Evolutionary conservation across 1,140 invertebrate species (phyloP), one percentile per base, ranked within the genome.

Genomic region (Dolichoris vasculosae): DNA sequence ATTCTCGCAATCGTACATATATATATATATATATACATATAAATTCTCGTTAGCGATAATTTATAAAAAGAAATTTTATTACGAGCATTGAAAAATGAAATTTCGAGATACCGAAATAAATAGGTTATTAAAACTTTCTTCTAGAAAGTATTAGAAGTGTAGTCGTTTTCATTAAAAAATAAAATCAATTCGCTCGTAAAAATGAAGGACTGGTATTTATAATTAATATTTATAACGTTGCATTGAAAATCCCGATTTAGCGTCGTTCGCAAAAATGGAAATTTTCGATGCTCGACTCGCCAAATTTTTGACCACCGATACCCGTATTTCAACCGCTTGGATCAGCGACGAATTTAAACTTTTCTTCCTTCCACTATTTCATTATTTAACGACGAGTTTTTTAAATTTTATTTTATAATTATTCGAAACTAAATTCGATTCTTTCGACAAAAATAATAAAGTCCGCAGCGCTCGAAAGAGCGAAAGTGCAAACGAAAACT

Each of bases 81-180:
- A n/a, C 1, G 38, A 73, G 38, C 38, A 73, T 38, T 17, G 67
- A 38, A 17, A 15, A 43, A 73, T 43, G 20, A n/a, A 43, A 38
- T 73, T 43, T 26, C 40, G 35, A 43, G 15, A 6, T 43, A 73
- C 43, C 43, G 69, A 73, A 43, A 73, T 73, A 43, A 73, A 43
- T 73, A n/a, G 69, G 69, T 73, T 73, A 73, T 73, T 73, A 73
- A 73, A 43, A 73, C 69, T 73, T 73, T 73, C 69, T 73, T 73
- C 30, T 35, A 73, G 69, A 73, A 73, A 73, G 69, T 73, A 43
- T 43, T 43, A 73, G 4, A 73, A 43, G 2, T 2, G 13, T 26
- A 43, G 20, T 26, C 11, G 17, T 32, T 73, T n/a, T 69, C 35
- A n/a, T n/a, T 23, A 35, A 38, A 3, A 30, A 38, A 35, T 69